Evolutionary conservation across 2,888 invertebrate genomes (phyloP), one percentile per base, ranked within the genome.

Genomic region (Acrobasis repandana): DNA sequence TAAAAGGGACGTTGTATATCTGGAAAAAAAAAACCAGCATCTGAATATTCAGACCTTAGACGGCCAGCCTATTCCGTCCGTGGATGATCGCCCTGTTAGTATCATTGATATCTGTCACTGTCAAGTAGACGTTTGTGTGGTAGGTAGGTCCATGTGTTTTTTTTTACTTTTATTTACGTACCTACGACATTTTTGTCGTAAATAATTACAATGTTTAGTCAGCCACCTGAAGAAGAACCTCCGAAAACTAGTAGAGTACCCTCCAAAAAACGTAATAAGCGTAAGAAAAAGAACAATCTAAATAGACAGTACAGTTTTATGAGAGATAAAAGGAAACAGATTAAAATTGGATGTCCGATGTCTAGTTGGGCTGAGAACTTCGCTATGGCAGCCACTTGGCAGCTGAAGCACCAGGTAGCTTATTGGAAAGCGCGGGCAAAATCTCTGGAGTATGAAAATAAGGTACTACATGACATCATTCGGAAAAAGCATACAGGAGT

Each of bases 351-450:
- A 0, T 67, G 66, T 14, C 77, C 82, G 5, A 90, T 92, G 90
- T 86, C 88, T 61, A 70, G 83, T 48, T 90, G 88, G 88, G 88
- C 89, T 5, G 85, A 90, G 61, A 82, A 75, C 59, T 90, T 85
- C 61, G 83, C 88, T 1, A 73, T 74, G 9, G 88, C 88, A 61
- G 80, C 86, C 3, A 87, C 88, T 65, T 92, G 90, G 90, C 93
- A 94, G 70, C 71, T 93, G 60, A 90, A 93, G 71, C 93, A 94
- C 67, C 92, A 94, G 80, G 68, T 94, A 9, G 93, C 94, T 1
- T 94, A 93, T 73, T 94, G 94, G 94, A 94, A 94, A 75, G 92
- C 94, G 0, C 89, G 89, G 67, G 94, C 94, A 0, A 83, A 85
- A 50, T 92, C 93, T 51, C 80, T 94, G 56, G 93, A 94, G 74